Percentiles rank a stretch among this genome's conserved stretches.
phyloP scores from a whole-genome alignment of 2,888 invertebrate species.

The Dynastes maya region DNA sequence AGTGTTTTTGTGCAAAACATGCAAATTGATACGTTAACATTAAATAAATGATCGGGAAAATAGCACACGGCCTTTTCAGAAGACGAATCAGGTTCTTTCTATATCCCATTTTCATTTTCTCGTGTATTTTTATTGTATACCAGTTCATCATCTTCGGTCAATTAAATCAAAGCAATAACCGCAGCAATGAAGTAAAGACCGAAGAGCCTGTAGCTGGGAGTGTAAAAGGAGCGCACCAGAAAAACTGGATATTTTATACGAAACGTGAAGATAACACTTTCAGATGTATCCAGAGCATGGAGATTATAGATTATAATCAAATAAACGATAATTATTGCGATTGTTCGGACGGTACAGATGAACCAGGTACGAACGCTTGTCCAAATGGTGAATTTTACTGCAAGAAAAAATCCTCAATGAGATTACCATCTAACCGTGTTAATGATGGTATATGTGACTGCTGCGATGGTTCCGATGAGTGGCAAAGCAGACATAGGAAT shows the following conservation, averaged over 20 bases:
- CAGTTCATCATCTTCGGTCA: constrained; percentile 31
- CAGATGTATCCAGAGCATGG: constrained; percentile 70
- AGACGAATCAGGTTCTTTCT: constrained; percentile 31
- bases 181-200: neutral
- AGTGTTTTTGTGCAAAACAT: constrained; percentile 18
- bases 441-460: constrained; percentile 97
- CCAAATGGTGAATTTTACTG: constrained; percentile 89
- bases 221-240: constrained; percentile 69
- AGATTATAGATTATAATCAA: constrained; percentile 72
- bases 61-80: constrained; percentile 4
- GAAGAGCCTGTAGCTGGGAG: neutral
- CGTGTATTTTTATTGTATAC: constrained; percentile 24
- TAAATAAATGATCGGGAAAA: constrained; percentile 32
- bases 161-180: neutral
- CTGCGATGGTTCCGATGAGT: constrained; percentile 94
- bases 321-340: constrained; percentile 93
- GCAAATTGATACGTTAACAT: neutral
- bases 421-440: constrained; percentile 84
- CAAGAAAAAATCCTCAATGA: constrained; percentile 69
- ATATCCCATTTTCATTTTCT: constrained; percentile 32
- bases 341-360: constrained; percentile 84
- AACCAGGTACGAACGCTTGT: constrained; percentile 93
- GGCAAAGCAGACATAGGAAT: constrained; percentile 65
- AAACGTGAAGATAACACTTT: constrained; percentile 69
- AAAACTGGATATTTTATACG: constrained; percentile 69